A percentile compares a stretch with the other conserved stretches of the same genome.
Evolutionary conservation across 2,888 invertebrate species (phyloP).

Genomic region (Andricus curvator): DNA sequence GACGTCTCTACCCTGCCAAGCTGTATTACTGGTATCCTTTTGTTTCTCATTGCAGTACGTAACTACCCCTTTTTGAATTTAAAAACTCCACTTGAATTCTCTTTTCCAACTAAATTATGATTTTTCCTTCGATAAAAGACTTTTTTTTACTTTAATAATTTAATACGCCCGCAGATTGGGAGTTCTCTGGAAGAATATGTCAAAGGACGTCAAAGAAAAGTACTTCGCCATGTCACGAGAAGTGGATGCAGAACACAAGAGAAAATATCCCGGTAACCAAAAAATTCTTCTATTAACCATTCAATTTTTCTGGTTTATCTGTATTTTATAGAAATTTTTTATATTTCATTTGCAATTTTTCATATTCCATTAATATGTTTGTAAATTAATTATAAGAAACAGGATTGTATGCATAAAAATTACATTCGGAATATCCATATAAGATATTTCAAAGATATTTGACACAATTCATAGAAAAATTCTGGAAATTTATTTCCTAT

Average conservation of each 20-base stretch:
- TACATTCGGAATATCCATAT: no score
- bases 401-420: no score
- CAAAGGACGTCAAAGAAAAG: slow-evolving; percentile 79
- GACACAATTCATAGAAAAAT: no score
- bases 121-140: neutral
- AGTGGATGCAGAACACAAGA: slow-evolving; percentile 82
- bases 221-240: slow-evolving; percentile 81
- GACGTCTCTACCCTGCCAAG: neutral
- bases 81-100: neutral
- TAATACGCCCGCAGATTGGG: slow-evolving; percentile 77
- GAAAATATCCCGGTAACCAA: slow-evolving; percentile 81
- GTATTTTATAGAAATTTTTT: slow-evolving; percentile 25
- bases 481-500: no score
- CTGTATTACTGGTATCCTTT: slow-evolving; percentile 36
- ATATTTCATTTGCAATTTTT: no score
- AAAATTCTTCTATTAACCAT: neutral
- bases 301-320: neutral
- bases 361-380: no score
- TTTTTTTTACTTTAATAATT: neutral
- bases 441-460: no score
- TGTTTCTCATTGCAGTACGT: slow-evolving; percentile 16
- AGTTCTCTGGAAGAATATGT: slow-evolving; percentile 81
- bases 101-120: neutral
- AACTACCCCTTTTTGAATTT: neutral
- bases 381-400: no score